Evolutionary conservation across 1,140 invertebrate species (phyloP).

Genomic region (Lepeophtheirus salmonis): DNA sequence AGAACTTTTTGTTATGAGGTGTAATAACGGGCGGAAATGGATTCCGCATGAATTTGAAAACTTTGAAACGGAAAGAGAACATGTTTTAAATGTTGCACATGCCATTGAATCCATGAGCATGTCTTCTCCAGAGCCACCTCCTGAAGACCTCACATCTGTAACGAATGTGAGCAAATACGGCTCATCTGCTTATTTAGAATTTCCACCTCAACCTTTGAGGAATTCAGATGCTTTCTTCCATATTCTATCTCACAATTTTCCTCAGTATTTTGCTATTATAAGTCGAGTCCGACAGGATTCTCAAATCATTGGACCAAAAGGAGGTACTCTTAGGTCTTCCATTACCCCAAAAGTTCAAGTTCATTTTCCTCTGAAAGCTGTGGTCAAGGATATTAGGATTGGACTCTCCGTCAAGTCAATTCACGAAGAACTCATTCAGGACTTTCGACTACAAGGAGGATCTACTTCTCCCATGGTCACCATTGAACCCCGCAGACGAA

Average conservation of each 20-base stretch:
- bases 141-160: background rate
- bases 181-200: background rate
- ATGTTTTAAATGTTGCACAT: background rate
- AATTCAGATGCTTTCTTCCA: constrained; percentile 70
- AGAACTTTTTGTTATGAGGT: constrained; percentile 89
- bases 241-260: constrained; percentile 93
- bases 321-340: constrained; percentile 27
- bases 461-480: constrained; percentile 12
- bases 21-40: constrained; percentile 38
- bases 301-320: constrained; percentile 90
- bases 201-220: constrained; percentile 41
- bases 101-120: background rate
- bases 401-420: background rate
- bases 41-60: background rate
- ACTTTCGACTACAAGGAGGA: constrained; percentile 7
- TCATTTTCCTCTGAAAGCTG: background rate
- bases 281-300: constrained; percentile 88
- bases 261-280: constrained; percentile 95
- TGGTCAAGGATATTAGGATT: background rate
- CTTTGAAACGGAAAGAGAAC: background rate
- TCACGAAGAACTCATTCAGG: constrained; percentile 6
- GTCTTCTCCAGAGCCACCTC: background rate
- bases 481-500: constrained; percentile 12
- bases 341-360: constrained; percentile 3
- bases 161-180: background rate